A percentile compares a stretch with the other conserved stretches of the same genome.
Evolutionary conservation across 2,888 invertebrate species (phyloP).

Genomic region (Cheilosia variabilis): DNA sequence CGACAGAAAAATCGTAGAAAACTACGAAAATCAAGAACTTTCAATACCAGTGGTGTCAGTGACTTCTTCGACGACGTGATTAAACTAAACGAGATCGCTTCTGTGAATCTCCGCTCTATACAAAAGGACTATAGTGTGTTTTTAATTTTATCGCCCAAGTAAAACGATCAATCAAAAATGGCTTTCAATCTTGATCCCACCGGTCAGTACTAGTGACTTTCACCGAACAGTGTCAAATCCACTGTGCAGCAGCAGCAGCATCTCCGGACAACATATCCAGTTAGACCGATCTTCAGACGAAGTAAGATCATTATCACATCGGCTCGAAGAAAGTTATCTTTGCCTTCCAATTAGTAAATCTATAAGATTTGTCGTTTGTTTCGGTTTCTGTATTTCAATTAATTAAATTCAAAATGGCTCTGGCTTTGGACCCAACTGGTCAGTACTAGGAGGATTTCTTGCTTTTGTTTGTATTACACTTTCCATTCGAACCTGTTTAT

Average conservation of each 20-base stretch:
- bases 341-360: slow-evolving; percentile 14
- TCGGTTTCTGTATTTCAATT: background rate
- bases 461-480: slow-evolving; percentile 6
- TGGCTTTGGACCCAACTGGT: slow-evolving; percentile 83
- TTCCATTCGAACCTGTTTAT: slow-evolving; percentile 16
- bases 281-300: slow-evolving; percentile 7
- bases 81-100: slow-evolving; percentile 49
- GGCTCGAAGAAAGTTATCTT: slow-evolving; percentile 28
- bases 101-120: slow-evolving; percentile 21
- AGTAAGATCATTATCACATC: slow-evolving; percentile 23
- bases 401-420: slow-evolving; percentile 78
- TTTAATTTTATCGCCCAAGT: slow-evolving; percentile 18
- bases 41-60: slow-evolving; percentile 79
- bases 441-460: slow-evolving; percentile 78
- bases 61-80: slow-evolving; percentile 78
- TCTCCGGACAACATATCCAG: slow-evolving; percentile 23
- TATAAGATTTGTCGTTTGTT: slow-evolving; percentile 10
- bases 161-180: slow-evolving; percentile 77
- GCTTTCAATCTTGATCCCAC: slow-evolving; percentile 82
- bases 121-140: slow-evolving; percentile 24
- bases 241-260: slow-evolving; percentile 9
- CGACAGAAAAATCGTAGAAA: slow-evolving; percentile 35
- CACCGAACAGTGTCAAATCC: slow-evolving; percentile 48
- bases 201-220: slow-evolving; percentile 81
- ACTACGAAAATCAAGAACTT: slow-evolving; percentile 41